phyloP scores from a whole-genome alignment of 2,888 invertebrate genomes.

The Orgyia antiqua region DNA sequence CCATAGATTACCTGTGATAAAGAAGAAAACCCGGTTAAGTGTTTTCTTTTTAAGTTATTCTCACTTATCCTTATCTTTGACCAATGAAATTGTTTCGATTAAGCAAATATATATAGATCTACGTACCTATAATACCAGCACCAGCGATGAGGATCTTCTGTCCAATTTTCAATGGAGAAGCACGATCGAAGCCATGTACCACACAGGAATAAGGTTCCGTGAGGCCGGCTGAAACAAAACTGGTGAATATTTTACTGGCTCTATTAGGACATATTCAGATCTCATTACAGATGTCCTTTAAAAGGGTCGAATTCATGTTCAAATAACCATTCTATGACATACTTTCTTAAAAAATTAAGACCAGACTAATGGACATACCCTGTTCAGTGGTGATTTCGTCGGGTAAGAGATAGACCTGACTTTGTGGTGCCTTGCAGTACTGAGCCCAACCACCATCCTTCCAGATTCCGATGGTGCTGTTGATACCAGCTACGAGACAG shows the following conservation, averaged over 20 bases:
- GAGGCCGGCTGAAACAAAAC: constrained; percentile 76
- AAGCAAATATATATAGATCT: background rate
- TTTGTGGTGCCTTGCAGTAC: constrained; percentile 78
- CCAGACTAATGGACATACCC: constrained; percentile 54
- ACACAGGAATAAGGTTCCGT: constrained; percentile 85
- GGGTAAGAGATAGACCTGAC: constrained; percentile 79
- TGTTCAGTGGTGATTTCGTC: constrained; percentile 76
- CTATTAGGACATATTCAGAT: background rate
- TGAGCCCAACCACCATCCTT: constrained; percentile 84
- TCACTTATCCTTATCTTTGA: too few species aligned
- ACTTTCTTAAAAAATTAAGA: too few species aligned
- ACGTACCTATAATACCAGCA: constrained; percentile 83
- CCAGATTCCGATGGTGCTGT: constrained; percentile 81
- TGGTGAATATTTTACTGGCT: too few species aligned
- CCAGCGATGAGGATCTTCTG: constrained; percentile 81
- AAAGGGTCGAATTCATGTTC: too few species aligned
- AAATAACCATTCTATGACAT: too few species aligned
- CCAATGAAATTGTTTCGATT: too few species aligned
- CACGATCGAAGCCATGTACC: constrained; percentile 82
- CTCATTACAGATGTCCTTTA: too few species aligned
- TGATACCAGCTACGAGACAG: constrained; percentile 78
- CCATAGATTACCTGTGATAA: constrained; percentile 79
- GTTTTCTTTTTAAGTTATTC: too few species aligned
- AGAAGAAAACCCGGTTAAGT: too few species aligned
- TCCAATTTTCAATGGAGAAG: constrained; percentile 79